A percentile compares a stretch with the other conserved stretches of the same genome.
Conservation (phyloP, 2,113 vertebrate genomes). For the Eptesicus fuscus region DNA sequence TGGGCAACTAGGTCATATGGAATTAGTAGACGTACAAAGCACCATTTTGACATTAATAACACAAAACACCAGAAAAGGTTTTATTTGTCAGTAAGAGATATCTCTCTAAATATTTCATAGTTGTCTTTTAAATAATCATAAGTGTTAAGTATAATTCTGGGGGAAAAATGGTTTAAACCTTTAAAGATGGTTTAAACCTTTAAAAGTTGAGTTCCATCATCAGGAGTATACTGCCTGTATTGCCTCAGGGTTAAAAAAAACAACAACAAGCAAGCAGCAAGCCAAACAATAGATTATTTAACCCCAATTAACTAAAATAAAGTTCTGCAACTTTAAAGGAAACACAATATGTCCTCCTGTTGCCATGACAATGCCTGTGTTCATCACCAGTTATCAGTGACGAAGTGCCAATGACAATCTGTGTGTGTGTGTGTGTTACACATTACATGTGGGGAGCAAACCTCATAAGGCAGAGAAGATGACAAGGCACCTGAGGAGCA, state of each 20-base stretch:
- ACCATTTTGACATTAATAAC: not conserved
- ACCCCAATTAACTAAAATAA: constrained; percentile 23
- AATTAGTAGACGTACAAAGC: not conserved
- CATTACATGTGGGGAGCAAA: not conserved
- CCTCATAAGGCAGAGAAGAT: not conserved
- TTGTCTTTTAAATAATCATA: not conserved
- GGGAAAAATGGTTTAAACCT: not conserved
- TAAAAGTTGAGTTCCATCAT: not conserved
- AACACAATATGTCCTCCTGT: not conserved
- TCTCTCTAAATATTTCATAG: not conserved
- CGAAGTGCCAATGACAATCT: not conserved
- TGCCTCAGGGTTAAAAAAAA: not conserved
- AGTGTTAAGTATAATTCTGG: not conserved
- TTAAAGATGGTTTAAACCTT: not conserved
- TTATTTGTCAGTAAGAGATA: not conserved
- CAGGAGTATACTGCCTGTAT: not conserved
- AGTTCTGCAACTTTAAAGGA: constrained; percentile 24
- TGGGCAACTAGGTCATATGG: not conserved
- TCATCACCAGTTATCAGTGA: not conserved
- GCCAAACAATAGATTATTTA: not conserved
- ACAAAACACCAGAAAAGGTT: not conserved
- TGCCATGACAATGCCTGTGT: not conserved
- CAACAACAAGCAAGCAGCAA: not conserved
- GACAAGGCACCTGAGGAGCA: not conserved
- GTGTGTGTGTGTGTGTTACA: not conserved